Base-by-base conservation (phyloP, 2,888 invertebrate species). In the Cancer borealis region DNA sequence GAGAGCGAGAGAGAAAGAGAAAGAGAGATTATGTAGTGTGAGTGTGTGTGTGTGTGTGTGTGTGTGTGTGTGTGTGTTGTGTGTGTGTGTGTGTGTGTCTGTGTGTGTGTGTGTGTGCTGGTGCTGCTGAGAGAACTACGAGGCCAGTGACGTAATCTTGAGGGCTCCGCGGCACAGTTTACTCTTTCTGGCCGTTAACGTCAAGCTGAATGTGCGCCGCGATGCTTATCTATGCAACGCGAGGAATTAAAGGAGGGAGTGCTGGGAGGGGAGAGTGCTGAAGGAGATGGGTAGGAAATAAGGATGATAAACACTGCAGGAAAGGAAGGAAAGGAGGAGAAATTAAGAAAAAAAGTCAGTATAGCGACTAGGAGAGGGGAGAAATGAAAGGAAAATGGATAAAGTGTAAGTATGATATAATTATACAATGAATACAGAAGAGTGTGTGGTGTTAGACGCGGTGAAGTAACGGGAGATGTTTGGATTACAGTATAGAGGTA, bases 91-190 rank as follows among this genome's bases (percentile, higher is more conserved):
- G 79, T 79, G 79, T 79, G 30, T 79, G 73, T 79, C 4, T 79
- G 73, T 79, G 73, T 79, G 73, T 26, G 73, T 79, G 73, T 79
- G 73, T 79, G 73, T 79, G 73, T 79, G 73, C 26, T 26, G 26
- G 79, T 79, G 26, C 14, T 66, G 66, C 17, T 10, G n/a, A 66
- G 21, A 66, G 66, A 66, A 30, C 10, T 79, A 79, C 79, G 79
- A 79, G 79, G 79, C 79, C 79, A 30, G 79, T 30, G 79, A 79
- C 79, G 79, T 79, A 79, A 79, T 79, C 79, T 79, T n/a, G 79
- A 79, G 79, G 10, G 30, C 79, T 26, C 79, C 10, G 30, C 79
- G 79, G 79, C 79, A 79, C 79, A 79, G 79, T 79, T 79, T 79
- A 79, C 79, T 79, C 79, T 79, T 30, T 12, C 17, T 5, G 30